These are phyloP conservation scores for Mustela lutreola DNA, from an alignment of 2,113 vertebrate genomes.

Conservation along the genomic window DNA sequence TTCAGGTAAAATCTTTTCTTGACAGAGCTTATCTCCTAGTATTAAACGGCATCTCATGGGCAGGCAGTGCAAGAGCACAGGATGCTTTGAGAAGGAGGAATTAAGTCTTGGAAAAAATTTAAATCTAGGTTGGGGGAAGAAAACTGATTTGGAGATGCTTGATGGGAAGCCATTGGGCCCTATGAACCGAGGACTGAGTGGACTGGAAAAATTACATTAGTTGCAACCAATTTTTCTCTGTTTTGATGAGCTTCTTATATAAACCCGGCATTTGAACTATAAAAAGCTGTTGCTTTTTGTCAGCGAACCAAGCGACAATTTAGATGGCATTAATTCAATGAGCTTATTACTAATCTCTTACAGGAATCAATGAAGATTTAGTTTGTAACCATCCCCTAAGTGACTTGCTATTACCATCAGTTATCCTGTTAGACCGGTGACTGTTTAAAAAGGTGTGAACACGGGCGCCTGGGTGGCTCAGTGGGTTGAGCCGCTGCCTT, in stretches of 20 bases:
- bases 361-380: conserved; percentile 44
- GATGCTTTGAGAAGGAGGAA: not conserved
- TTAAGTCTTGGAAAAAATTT: not conserved
- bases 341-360: conserved; percentile 3
- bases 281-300: conserved; percentile 31
- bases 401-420: not conserved
- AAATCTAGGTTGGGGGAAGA: not conserved
- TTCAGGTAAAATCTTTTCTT: not conserved
- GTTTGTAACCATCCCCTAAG: not conserved
- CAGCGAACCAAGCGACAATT: conserved; percentile 34
- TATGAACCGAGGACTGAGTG: not conserved
- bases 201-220: not conserved
- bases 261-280: conserved; percentile 10
- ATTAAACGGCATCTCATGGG: not conserved
- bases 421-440: not conserved
- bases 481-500: no score
- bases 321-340: conserved; percentile 51
- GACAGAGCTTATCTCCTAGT: not conserved
- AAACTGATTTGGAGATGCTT: not conserved
- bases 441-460: not conserved
- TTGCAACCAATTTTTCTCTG: not conserved
- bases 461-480: no score
- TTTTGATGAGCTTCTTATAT: not conserved
- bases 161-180: not conserved
- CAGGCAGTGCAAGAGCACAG: not conserved